Conservation (phyloP, 2,113 vertebrate genomes). For the Tetrax tetrax region DNA sequence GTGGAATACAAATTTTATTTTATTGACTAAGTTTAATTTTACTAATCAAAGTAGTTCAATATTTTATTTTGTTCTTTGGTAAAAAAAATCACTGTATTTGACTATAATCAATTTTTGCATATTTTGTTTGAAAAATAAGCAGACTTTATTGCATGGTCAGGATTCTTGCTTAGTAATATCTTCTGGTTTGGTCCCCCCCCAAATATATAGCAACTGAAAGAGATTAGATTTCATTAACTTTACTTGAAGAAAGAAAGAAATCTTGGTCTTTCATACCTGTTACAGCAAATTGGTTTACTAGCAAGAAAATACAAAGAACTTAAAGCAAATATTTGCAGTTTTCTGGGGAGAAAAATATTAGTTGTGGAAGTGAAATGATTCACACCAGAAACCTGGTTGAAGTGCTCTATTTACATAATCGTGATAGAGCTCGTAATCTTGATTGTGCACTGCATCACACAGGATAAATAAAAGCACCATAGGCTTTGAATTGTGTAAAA, state of each 20-base stretch:
- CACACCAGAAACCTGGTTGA: neutral
- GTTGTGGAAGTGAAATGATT: neutral
- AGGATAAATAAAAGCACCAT: neutral
- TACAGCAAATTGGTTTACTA: neutral
- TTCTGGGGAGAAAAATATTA: neutral
- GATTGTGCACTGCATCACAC: neutral
- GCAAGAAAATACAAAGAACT: neutral
- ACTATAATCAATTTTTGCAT: neutral
- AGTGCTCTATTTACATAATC: neutral
- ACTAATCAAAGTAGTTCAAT: neutral
- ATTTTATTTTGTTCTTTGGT: neutral
- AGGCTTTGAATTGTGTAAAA: neutral
- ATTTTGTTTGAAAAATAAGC: neutral
- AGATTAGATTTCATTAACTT: neutral
- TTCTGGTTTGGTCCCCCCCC: neutral
- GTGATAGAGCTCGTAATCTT: neutral
- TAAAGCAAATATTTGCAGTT: neutral
- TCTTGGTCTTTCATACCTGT: neutral
- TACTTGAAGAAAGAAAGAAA: neutral
- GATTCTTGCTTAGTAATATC: neutral
- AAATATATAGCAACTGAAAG: neutral
- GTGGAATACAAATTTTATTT: neutral
- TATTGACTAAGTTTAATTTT: neutral
- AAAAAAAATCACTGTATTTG: neutral
- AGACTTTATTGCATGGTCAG: neutral